Percentiles rank a stretch among this genome's conserved stretches.
Evolutionary conservation across 2,888 invertebrate species (phyloP).

Genomic region (Drosophila anomalipes): DNA sequence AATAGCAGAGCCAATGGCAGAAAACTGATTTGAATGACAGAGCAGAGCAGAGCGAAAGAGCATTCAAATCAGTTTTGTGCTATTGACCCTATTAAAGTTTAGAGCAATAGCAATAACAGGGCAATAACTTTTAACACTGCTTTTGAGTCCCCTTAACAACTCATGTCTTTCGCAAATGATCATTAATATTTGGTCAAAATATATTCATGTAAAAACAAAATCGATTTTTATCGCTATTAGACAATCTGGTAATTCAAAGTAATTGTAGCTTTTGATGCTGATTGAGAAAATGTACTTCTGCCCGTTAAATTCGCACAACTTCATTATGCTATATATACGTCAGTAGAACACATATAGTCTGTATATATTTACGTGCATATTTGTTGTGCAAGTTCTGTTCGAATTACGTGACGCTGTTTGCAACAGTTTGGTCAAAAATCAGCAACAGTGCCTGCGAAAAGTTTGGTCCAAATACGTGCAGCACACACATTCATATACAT

Average conservation of each 20-base stretch:
- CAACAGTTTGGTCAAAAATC: slow-evolving; percentile 51
- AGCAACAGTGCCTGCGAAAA: slow-evolving; percentile 49
- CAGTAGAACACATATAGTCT: neutral
- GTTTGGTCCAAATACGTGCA: slow-evolving; percentile 48
- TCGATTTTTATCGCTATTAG: too few relatives aligned
- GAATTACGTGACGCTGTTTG: slow-evolving; percentile 65
- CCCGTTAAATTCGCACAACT: neutral
- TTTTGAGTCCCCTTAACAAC: neutral
- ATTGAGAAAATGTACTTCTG: neutral
- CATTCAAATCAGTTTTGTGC: neutral
- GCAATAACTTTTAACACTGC: neutral
- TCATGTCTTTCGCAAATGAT: neutral
- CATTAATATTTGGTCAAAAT: neutral
- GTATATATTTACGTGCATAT: slow-evolving; percentile 1
- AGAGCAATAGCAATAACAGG: neutral
- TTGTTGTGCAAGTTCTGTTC: slow-evolving; percentile 30
- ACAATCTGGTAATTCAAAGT: neutral
- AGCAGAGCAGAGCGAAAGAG: neutral
- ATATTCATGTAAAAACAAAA: too few relatives aligned
- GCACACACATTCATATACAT: neutral
- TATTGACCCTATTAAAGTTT: neutral
- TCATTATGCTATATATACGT: neutral
- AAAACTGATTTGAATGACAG: neutral
- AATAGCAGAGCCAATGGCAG: fast-evolving
- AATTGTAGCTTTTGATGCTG: neutral